A percentile compares a stretch with the other conserved stretches of the same genome.
Conservation (phyloP, 2,888 invertebrate species). For the Rotaria macrura region DNA sequence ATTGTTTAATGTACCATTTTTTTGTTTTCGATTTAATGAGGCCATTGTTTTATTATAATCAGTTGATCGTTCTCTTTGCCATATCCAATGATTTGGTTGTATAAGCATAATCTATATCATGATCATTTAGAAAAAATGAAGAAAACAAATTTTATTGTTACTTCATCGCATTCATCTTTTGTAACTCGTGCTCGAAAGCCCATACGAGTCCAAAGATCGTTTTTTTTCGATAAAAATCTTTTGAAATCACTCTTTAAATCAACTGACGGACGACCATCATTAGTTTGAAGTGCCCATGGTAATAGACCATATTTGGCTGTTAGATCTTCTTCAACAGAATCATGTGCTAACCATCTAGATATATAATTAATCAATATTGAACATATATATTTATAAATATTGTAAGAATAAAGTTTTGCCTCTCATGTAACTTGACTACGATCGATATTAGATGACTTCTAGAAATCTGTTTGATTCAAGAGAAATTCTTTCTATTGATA, state of each 20-base stretch:
- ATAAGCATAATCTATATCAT: not conserved
- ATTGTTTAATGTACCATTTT: not conserved
- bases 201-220: not conserved
- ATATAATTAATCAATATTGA: not conserved
- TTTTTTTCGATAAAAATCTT: slow-evolving; percentile 1
- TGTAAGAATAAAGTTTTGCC: too few relatives aligned
- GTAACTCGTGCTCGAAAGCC: not conserved
- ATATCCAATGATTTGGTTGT: slow-evolving; percentile 17
- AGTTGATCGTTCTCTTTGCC: not conserved
- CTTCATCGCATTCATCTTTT: slow-evolving; percentile 19
- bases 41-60: not conserved
- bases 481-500: too few relatives aligned
- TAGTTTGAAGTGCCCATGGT: slow-evolving; percentile 15
- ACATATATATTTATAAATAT: not conserved
- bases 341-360: slow-evolving; percentile 3
- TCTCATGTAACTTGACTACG: too few relatives aligned
- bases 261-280: not conserved
- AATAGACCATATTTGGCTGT: not conserved
- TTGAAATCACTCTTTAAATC: not conserved
- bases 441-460: too few relatives aligned
- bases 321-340: slow-evolving; percentile 15
- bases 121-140: too few relatives aligned
- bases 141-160: not conserved
- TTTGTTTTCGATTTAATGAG: not conserved
- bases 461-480: too few relatives aligned